Percentiles rank a stretch among this genome's conserved stretches.
These are phyloP conservation scores for Phenganax marumi DNA, from an alignment of 92 coral and sea anemone species.

Conservation along the genomic window DNA sequence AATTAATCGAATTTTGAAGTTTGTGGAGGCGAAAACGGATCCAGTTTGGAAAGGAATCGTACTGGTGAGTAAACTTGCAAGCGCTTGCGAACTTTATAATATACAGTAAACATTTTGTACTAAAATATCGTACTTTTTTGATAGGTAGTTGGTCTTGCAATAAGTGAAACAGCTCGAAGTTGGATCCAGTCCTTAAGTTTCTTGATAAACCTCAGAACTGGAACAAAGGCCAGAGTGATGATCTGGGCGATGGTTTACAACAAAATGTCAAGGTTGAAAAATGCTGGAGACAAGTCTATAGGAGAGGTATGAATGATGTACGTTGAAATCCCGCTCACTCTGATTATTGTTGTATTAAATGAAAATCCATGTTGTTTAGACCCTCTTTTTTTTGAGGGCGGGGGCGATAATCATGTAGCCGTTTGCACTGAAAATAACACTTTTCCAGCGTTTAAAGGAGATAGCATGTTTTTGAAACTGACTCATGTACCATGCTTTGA, in stretches of 20 bases:
- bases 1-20: slow-evolving; percentile 70
- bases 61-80: slow-evolving; percentile 14
- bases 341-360: background rate
- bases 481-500: no score
- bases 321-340: background rate
- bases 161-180: slow-evolving; percentile 66
- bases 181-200: slow-evolving; percentile 72
- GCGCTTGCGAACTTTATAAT: no score
- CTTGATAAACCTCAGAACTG: slow-evolving; percentile 80
- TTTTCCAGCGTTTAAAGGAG: no score
- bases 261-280: slow-evolving; percentile 74
- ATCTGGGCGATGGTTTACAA: slow-evolving; percentile 71
- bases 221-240: slow-evolving; percentile 76
- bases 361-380: no score
- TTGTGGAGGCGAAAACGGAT: slow-evolving; percentile 66
- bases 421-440: no score
- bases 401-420: no score
- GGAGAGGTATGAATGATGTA: slow-evolving; percentile 69
- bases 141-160: slow-evolving; percentile 72
- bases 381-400: no score
- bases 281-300: slow-evolving; percentile 88
- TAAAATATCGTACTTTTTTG: background rate
- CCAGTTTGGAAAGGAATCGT: slow-evolving; percentile 47
- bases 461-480: no score
- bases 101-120: background rate